A percentile compares a stretch with the other conserved stretches of the same genome.
Conservation (phyloP, 2,797 vertebrate genomes). For the Lophotriccus pileatus region DNA sequence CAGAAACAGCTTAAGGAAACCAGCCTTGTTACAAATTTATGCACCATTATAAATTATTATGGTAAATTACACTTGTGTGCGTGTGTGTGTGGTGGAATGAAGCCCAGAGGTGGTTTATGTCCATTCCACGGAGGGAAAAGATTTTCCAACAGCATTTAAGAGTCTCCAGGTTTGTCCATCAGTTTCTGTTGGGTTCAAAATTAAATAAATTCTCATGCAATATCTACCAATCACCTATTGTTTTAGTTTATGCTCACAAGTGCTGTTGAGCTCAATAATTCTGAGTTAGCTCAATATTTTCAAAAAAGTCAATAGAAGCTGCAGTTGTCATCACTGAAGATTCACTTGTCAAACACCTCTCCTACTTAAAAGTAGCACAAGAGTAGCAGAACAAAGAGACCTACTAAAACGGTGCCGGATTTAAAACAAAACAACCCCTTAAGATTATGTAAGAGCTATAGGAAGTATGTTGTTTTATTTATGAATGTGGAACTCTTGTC, state of each 20-base stretch:
- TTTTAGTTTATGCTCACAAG: not conserved
- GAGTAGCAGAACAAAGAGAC: not conserved
- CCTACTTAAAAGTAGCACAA: not conserved
- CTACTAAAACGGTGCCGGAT: not conserved
- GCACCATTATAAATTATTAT: not conserved
- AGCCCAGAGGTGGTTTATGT: not conserved
- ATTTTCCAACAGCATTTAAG: not conserved
- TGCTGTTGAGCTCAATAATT: not conserved
- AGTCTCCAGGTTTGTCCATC: not conserved
- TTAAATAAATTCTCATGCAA: not conserved
- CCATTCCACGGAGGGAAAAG: not conserved
- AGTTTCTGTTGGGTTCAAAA: not conserved
- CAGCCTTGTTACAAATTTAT: not conserved
- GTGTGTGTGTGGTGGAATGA: not conserved
- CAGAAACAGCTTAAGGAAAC: not conserved
- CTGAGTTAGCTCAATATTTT: not conserved
- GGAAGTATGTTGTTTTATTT: constrained; percentile 63
- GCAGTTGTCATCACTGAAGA: not conserved
- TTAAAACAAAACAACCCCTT: constrained; percentile 29
- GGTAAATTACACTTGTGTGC: not conserved
- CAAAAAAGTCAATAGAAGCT: constrained; percentile 16
- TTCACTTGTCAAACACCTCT: constrained; percentile 43
- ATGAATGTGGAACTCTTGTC: constrained; percentile 21
- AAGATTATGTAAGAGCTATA: constrained; percentile 32
- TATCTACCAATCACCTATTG: not conserved